phyloP scores from a whole-genome alignment of 2,888 invertebrate species.

The Lapara coniferarum region DNA sequence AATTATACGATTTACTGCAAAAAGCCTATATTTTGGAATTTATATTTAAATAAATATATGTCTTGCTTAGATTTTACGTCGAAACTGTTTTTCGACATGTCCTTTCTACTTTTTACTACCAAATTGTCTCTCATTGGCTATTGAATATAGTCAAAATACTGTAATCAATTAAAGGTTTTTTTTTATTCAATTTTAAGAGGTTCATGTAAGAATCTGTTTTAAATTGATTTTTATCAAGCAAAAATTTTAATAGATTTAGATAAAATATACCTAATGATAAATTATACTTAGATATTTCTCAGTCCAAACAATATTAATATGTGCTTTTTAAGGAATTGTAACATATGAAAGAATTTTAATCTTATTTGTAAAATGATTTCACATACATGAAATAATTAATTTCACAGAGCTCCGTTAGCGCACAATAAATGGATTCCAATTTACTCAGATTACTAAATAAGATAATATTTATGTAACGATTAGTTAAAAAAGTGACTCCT shows the following conservation, averaged over 20 bases:
- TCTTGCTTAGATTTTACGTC: too few relatives aligned
- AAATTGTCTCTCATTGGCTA: too few relatives aligned
- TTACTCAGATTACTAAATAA: conserved; percentile 6
- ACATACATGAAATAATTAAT: conserved; percentile 9
- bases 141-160: too few relatives aligned
- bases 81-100: too few relatives aligned
- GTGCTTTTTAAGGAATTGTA: conserved; percentile 29
- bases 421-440: conserved; percentile 16
- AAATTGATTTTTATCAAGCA: conserved; percentile 17
- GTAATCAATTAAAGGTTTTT: too few relatives aligned
- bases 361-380: neutral
- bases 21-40: too few relatives aligned
- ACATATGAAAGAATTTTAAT: neutral
- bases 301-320: conserved; percentile 11
- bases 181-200: too few relatives aligned
- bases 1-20: too few relatives aligned
- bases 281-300: conserved; percentile 5
- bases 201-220: neutral
- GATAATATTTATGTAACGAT: conserved; percentile 4
- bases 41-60: too few relatives aligned
- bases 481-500: neutral
- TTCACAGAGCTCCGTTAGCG: conserved; percentile 2
- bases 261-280: conserved; percentile 1
- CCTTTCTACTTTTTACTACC: too few relatives aligned
- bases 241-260: conserved; percentile 34